phyloP scores from a whole-genome alignment of 1,140 invertebrate species.

The Magallana ariakensis region DNA sequence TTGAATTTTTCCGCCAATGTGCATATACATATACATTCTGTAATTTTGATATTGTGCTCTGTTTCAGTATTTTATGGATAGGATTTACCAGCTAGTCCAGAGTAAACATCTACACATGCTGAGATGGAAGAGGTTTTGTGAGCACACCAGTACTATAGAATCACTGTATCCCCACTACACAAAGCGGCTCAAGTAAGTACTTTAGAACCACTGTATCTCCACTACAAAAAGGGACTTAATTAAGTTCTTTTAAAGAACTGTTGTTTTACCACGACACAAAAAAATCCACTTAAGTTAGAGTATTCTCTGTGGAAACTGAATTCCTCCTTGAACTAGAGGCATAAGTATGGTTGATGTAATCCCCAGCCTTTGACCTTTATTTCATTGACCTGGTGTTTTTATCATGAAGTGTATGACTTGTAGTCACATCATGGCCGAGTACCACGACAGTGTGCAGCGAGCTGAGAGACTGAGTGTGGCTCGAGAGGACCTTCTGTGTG shows the following conservation, averaged over 20 bases:
- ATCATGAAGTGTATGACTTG: slow-evolving; percentile 10
- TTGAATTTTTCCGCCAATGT: no score
- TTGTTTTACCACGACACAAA: no score
- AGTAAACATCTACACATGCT: slow-evolving; percentile 77
- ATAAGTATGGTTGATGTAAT: no score
- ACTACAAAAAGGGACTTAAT: slow-evolving; percentile 72
- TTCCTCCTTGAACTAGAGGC: no score
- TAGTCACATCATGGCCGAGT: slow-evolving; percentile 77
- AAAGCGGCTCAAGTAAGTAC: slow-evolving; percentile 73
- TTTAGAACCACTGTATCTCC: slow-evolving; percentile 76
- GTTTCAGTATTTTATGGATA: slow-evolving; percentile 75
- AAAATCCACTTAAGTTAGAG: no score
- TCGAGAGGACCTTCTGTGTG: slow-evolving; percentile 69
- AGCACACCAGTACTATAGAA: slow-evolving; percentile 76
- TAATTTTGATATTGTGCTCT: neutral
- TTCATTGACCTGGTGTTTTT: no score
- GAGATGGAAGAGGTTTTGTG: slow-evolving; percentile 78
- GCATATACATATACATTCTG: neutral
- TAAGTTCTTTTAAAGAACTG: no score
- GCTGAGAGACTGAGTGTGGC: slow-evolving; percentile 73
- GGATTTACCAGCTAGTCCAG: slow-evolving; percentile 76
- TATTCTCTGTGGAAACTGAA: no score
- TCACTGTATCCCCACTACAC: slow-evolving; percentile 75
- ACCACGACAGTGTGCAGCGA: slow-evolving; percentile 76
- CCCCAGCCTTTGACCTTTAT: no score